Base-by-base conservation (phyloP, 92 coral and sea anemone genomes). In the Actinostola sp. region DNA sequence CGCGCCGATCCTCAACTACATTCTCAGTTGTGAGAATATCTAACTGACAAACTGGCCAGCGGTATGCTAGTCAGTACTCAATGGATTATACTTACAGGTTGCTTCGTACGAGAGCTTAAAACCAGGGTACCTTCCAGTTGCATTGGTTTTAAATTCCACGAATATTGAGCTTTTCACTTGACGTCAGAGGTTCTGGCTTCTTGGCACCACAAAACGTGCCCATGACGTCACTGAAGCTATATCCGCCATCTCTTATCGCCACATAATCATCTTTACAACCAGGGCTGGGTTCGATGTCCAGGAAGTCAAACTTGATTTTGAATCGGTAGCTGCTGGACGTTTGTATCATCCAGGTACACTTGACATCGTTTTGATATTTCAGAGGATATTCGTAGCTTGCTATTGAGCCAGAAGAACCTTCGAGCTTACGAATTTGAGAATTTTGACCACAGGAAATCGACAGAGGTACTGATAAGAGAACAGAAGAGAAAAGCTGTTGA, bases 251-350 rank as follows among this genome's bases (percentile, higher is more conserved):
- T 34, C 70, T 57, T 11, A 88, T 79, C 33, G 74, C 77, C 9
- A 88, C 89, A 26, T 75, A 88, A 63, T 88, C 93, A 5, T 81
- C 66, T 20, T 28, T 67, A 67, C 93, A 88, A 13, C 77, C 87
- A 16, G 72, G 38, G 31, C 85, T 78, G 27, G 81, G 66, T 44
- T 80, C 87, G 32, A 88, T 63, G 45, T 88, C 79, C 69, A 88
- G 63, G 36, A 60, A 39, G 55, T 70, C 81, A 61, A 88, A 88
- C 65, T 77, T 79, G 60, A 88, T 43, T 33, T 45, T 75, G 28
- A 88, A 72, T 51, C 72, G 26, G 15, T 77, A 46, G 52, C 87
- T 84, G 66, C 75, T 76, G 4, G 86, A 59, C 23, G 84, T 77
- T 13, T 32, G 39, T 17, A 88, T 68, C 28, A 32, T 66, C 80